Evolutionary conservation across 1,140 invertebrate species (phyloP), one percentile per base, ranked within the genome.

Genomic region (Drosophila asahinai): DNA sequence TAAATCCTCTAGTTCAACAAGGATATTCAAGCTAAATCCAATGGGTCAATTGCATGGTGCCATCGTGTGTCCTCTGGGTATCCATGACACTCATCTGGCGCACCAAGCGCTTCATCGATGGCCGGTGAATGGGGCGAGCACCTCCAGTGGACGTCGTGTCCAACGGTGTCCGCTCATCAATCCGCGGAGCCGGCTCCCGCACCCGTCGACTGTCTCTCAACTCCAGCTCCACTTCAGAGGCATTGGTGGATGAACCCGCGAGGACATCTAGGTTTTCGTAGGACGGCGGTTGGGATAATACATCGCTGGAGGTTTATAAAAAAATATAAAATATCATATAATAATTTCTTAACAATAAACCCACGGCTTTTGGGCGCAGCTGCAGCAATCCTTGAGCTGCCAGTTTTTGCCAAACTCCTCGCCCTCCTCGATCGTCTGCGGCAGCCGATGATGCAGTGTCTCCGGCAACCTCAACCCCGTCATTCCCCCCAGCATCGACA

Each of bases 391-490:
- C 15, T 94, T 94, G 43, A 95, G 94, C 2, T 95, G 95, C 95
- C 96, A 97, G 82, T 97, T 94, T 92, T 97, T 97, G n/a, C 97
- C 97, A 92, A 97, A 97, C 80, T 96, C 94, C 91, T 98, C 97
- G 5, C 97, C 97, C 92, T 98, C 97, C 93, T 97, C 96, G 1
- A 97, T 94, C 0, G 97, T 97, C 93, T 97, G 96, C 0, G 97
- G 97, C 62, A 97, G 91, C 17, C 95, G 94, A 82, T 96, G 94
- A 93, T 97, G 96, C 12, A 97, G 92, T 0, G 97, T 98, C 94
- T 98, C 97, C 3, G 97, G 97, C 74, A 98, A 92, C 40, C 97
- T 94, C 27, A 98, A 93, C 2, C 96, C 96, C n/a, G 95, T 96
- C 60, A 98, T 76, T 47, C 97, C 96, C 17, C 97, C 97, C 57